phyloP scores from a whole-genome alignment of 2,113 vertebrate species.

The Thamnophis sirtalis region DNA sequence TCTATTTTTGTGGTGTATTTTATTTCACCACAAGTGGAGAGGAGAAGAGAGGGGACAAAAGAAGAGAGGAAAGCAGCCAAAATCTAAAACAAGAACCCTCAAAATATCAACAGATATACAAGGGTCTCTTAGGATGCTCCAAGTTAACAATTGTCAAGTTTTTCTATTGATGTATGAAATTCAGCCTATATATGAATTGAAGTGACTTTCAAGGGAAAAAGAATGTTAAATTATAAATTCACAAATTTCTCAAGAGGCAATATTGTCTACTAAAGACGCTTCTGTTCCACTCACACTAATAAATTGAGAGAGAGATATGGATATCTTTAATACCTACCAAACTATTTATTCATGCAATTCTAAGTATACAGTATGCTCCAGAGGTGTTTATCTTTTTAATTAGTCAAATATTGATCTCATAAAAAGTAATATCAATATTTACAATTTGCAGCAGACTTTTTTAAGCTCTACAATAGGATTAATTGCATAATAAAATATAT shows the following conservation, averaged over 20 bases:
- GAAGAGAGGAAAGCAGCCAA: not conserved
- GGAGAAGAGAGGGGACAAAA: not conserved
- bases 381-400: not conserved
- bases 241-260: not conserved
- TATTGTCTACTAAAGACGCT: slow-evolving; percentile 13
- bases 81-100: not conserved
- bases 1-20: not conserved
- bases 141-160: not conserved
- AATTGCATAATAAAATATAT: slow-evolving; percentile 23
- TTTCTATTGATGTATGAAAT: too few relatives aligned
- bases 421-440: not conserved
- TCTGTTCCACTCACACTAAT: slow-evolving; percentile 22
- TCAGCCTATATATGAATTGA: not conserved
- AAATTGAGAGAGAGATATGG: not conserved
- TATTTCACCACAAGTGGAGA: not conserved
- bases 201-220: not conserved
- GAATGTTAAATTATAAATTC: not conserved
- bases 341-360: not conserved
- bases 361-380: not conserved
- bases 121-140: not conserved
- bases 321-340: not conserved
- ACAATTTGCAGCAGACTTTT: not conserved
- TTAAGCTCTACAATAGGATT: not conserved
- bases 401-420: not conserved
- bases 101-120: not conserved